Percentiles rank a stretch among this genome's conserved stretches.
phyloP scores from a whole-genome alignment of 2,113 vertebrate genomes.

The Taxidea taxus region DNA sequence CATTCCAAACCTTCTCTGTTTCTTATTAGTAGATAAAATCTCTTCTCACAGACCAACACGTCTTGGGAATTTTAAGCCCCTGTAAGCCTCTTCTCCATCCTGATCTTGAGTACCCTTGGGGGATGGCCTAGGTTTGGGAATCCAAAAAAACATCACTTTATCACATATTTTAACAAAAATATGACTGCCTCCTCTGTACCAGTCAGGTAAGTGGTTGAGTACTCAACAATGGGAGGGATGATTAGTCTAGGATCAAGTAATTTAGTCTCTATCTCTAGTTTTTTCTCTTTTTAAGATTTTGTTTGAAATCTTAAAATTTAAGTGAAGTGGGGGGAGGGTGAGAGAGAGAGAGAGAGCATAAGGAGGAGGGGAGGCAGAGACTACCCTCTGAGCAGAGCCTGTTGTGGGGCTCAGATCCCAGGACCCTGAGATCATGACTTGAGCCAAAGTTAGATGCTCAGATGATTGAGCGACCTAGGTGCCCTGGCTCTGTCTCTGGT shows the following conservation, averaged over 20 bases:
- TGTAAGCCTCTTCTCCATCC: neutral
- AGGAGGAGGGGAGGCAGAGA: neutral
- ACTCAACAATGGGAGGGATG: neutral
- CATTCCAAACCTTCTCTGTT: constrained; percentile 47
- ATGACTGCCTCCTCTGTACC: neutral
- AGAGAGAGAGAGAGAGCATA: neutral
- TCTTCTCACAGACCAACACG: constrained; percentile 16
- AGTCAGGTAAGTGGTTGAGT: neutral
- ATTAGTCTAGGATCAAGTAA: neutral
- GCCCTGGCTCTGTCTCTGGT: neutral
- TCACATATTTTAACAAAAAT: neutral
- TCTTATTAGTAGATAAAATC: constrained; percentile 54
- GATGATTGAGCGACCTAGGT: neutral
- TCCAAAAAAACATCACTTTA: neutral
- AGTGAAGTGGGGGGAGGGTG: neutral
- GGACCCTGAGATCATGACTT: neutral
- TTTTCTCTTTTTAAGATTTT: neutral
- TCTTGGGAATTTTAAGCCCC: constrained; percentile 41
- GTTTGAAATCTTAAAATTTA: neutral
- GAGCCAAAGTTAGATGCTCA: neutral
- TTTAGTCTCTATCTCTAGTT: neutral
- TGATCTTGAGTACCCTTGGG: neutral
- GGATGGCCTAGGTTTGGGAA: neutral
- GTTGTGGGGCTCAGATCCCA: neutral
- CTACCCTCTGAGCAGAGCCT: neutral